A percentile compares a stretch with the other conserved stretches of the same genome.
Conservation (phyloP, 2,113 vertebrate genomes). For the Naja naja region DNA sequence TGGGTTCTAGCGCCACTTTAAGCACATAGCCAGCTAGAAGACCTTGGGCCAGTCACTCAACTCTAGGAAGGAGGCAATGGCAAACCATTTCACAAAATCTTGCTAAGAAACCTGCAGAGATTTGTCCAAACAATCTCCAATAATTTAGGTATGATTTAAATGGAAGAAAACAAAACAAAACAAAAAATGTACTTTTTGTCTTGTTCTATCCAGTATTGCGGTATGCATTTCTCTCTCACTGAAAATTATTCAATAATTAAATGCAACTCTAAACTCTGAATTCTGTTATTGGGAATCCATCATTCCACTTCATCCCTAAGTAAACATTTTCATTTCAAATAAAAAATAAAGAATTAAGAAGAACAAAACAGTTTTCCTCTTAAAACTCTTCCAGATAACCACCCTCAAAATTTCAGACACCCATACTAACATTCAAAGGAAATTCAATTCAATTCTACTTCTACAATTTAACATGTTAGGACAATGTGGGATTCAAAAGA, state of each 20-base stretch:
- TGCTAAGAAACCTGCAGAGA: neutral
- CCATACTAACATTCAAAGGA: neutral
- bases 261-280: neutral
- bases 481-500: neutral
- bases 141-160: neutral
- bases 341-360: neutral
- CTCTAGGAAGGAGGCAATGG: neutral
- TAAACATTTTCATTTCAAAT: neutral
- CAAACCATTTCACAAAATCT: neutral
- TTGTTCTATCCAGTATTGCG: neutral
- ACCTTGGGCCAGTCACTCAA: neutral
- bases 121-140: neutral
- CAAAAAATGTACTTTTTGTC: neutral
- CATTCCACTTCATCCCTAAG: neutral
- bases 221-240: neutral
- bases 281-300: neutral
- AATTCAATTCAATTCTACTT: neutral
- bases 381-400: neutral
- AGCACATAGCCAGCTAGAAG: neutral
- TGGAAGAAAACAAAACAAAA: neutral
- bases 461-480: neutral
- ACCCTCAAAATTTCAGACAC: neutral
- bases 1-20: neutral
- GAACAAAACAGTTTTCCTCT: neutral
- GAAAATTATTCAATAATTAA: neutral